Percentiles rank a stretch among this genome's conserved stretches.
Conservation (phyloP, 2,888 invertebrate genomes). For the Suillia variegata region DNA sequence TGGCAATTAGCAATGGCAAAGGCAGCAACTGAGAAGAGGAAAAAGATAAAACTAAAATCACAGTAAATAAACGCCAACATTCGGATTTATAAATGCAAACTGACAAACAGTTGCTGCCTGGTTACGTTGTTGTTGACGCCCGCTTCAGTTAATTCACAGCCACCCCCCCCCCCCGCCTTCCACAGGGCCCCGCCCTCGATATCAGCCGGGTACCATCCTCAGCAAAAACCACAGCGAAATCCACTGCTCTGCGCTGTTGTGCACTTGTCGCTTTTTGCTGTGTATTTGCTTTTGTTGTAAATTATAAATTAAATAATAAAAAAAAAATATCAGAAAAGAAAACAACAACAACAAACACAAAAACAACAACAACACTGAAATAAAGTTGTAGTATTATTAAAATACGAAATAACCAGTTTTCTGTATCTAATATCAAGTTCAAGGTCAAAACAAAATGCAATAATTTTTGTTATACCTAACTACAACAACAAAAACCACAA, state of each 20-base stretch:
- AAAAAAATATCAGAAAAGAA: not conserved
- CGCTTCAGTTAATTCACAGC: not conserved
- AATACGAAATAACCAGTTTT: slow-evolving; percentile 6
- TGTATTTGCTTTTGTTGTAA: not conserved
- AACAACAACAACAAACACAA: not conserved
- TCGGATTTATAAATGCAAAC: not conserved
- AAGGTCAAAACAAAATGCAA: slow-evolving; percentile 6
- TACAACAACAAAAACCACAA: not conserved
- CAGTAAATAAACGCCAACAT: no score
- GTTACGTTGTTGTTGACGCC: not conserved
- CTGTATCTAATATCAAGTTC: slow-evolving; percentile 6
- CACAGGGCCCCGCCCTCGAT: no score
- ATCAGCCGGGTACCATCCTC: no score
- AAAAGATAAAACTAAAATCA: not conserved
- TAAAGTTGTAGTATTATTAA: not conserved
- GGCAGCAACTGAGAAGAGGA: not conserved
- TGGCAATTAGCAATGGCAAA: not conserved
- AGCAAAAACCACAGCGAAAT: no score
- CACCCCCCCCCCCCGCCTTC: no score
- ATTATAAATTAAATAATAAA: not conserved
- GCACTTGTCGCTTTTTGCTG: not conserved
- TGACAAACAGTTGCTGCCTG: not conserved
- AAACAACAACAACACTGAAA: not conserved
- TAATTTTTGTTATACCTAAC: not conserved
- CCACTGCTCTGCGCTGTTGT: not conserved